These are phyloP conservation scores for Peromyscus aztecus DNA, from an alignment of 2,797 vertebrate species.

Conservation along the genomic window DNA sequence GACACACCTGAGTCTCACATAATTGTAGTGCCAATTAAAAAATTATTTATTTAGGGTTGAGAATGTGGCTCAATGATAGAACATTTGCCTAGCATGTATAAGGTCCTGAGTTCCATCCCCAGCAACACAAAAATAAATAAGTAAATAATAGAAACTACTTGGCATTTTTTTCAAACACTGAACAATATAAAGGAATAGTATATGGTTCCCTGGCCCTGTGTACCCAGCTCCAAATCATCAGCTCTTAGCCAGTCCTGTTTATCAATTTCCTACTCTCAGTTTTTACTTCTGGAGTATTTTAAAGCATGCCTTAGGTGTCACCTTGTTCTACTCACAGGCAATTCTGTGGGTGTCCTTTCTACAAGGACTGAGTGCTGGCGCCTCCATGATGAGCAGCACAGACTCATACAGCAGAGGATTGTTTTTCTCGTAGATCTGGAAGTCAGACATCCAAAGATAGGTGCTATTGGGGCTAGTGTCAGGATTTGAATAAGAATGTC, in stretches of 20 bases:
- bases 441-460: neutral
- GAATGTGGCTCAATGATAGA: neutral
- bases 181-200: neutral
- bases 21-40: neutral
- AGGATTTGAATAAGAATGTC: neutral
- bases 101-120: neutral
- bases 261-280: neutral
- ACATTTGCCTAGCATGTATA: neutral
- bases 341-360: neutral
- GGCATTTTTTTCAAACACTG: neutral
- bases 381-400: neutral
- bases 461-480: neutral
- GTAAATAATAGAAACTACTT: neutral
- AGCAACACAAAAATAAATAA: neutral
- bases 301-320: conserved; percentile 25
- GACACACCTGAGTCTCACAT: neutral
- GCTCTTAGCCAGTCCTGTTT: conserved; percentile 11
- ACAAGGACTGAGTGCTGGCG: neutral
- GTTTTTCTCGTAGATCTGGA: neutral
- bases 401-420: neutral
- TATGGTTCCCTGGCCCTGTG: neutral
- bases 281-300: conserved; percentile 59
- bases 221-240: neutral
- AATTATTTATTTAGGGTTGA: neutral
- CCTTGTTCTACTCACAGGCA: neutral